Evolutionary conservation across 2,113 vertebrate species (phyloP), one percentile per base, ranked within the genome.

Genomic region (Malurus cyaneus): DNA sequence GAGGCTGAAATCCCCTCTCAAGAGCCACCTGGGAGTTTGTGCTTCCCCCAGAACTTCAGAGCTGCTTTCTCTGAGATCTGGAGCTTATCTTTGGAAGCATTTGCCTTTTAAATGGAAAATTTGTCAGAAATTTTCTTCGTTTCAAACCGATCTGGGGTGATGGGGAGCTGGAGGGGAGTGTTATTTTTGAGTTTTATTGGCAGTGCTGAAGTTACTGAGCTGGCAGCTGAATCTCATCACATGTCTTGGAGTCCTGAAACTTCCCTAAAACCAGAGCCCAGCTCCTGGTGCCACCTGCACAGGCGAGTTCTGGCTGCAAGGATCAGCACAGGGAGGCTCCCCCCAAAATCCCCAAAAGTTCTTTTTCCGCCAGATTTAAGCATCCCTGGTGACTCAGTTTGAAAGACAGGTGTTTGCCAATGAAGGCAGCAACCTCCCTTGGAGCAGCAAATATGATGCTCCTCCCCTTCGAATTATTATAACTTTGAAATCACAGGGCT

Each of bases 171-270:
- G 86, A 90, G 65, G 84, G 81, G 85, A 94, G 67, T 86, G 88
- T 93, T 96, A 88, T 92, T 94, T 94, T 94, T 86, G 73, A 90
- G 64, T 80, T 96, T 86, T 86, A 36, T 94, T 66, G 11, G 85
- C 53, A 44, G 57, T 1, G 2, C 59, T 77, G 89, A 92, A 91
- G 86, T 83, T 83, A 28, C 92, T 67, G 76, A 92, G 21, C 72
- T 90, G 88, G 72, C 86, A 93, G 80, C 80, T 88, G 92, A 59
- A 80, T 90, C 92, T 90, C 80, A 60, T 86, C 83, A 74, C 52
- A 67, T 36, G 80, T 72, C 69, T 94, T 60, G 56, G 88, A 90
- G 86, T 81, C 72, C 42, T 56, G 64, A 86, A 94, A 93, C 72
- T 91, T 80, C 47, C 79, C 86, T 56, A 92, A 93, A 83, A 71